These are phyloP conservation scores for Lumbricus terrestris DNA, from an alignment of 2,888 invertebrate species.

Conservation along the genomic window DNA sequence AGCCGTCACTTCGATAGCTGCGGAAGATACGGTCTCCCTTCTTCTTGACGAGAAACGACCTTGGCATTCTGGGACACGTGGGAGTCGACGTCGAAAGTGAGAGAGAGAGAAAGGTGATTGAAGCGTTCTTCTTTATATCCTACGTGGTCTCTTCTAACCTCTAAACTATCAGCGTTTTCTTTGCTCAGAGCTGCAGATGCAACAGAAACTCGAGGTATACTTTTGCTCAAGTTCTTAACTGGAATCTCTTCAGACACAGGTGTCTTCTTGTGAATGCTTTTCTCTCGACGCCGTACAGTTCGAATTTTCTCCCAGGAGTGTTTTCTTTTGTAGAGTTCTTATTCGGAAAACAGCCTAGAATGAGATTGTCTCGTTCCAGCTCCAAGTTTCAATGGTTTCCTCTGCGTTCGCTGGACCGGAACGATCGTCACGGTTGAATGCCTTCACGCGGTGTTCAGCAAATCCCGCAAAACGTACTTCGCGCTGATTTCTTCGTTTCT, in stretches of 20 bases:
- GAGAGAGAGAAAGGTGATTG: background rate
- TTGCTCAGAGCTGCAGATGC: background rate
- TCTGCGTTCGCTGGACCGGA: background rate
- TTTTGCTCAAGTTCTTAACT: no score
- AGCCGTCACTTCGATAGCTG: background rate
- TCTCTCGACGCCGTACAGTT: background rate
- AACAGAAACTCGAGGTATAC: background rate
- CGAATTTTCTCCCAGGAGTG: background rate
- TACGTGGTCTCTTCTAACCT: background rate
- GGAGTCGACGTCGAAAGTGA: background rate
- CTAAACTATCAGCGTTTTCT: background rate
- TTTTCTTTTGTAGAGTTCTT: background rate
- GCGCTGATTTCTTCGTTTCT: background rate
- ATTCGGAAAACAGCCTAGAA: background rate
- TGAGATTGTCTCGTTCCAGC: background rate
- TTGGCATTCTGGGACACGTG: background rate
- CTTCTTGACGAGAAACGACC: constrained; percentile 25
- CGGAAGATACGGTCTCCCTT: constrained; percentile 6
- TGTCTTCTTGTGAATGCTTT: background rate
- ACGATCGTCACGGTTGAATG: background rate
- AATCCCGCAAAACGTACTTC: background rate
- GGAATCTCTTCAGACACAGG: background rate
- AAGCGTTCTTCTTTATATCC: background rate
- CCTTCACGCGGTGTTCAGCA: background rate
- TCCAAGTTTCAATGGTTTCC: background rate